phyloP scores from a whole-genome alignment of 1,140 invertebrate genomes.

The Gonioctena quinquepunctata region DNA sequence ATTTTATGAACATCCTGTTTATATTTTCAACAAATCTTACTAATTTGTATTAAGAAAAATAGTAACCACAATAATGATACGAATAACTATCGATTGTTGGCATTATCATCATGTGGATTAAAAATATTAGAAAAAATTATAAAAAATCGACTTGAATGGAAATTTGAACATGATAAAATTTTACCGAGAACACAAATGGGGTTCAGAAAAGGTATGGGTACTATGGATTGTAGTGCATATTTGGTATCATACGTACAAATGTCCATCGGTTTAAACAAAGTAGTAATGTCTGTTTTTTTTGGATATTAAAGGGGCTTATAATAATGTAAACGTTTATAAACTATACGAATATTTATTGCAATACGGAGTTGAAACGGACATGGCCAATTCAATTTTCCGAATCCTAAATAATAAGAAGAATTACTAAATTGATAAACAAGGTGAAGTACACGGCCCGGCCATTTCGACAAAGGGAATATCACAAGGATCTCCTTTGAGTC shows the following conservation, averaged over 20 bases:
- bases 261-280: background rate
- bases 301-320: too few relatives aligned
- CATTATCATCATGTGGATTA: background rate
- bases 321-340: constrained; percentile 1
- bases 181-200: background rate
- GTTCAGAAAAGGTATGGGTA: constrained; percentile 4
- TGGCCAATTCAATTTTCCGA: background rate
- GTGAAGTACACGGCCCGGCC: background rate
- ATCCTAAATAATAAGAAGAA: background rate
- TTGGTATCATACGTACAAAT: background rate
- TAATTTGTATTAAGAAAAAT: too few relatives aligned
- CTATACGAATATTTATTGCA: constrained; percentile 12
- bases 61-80: too few relatives aligned
- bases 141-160: constrained; percentile 20
- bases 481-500: constrained; percentile 20
- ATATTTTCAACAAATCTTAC: too few relatives aligned
- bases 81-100: background rate
- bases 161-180: background rate
- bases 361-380: background rate
- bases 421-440: constrained; percentile 1
- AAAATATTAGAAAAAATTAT: constrained; percentile 22
- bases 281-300: too few relatives aligned
- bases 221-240: background rate
- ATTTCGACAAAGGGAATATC: background rate
- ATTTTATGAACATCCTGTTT: too few relatives aligned